phyloP scores from a whole-genome alignment of 2,113 vertebrate species.

The Thalassarche chlororhynchos region DNA sequence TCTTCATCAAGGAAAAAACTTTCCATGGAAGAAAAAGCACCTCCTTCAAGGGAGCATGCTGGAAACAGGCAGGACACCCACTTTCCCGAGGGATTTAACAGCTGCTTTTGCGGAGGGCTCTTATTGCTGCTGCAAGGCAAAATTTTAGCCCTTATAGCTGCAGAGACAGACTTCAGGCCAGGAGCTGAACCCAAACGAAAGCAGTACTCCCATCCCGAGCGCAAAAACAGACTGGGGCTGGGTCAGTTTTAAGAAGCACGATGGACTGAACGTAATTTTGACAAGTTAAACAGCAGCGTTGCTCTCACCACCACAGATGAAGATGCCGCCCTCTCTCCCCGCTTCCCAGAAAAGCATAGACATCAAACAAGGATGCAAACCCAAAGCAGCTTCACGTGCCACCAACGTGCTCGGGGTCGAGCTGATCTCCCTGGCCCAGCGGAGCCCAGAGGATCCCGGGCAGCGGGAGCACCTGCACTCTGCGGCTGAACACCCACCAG shows the following conservation, averaged over 20 bases:
- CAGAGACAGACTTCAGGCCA: not conserved
- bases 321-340: accelerated
- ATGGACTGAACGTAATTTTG: accelerated
- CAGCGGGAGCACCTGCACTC: not conserved
- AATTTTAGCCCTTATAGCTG: not conserved
- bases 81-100: not conserved
- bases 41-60: not conserved
- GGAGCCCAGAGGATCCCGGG: accelerated
- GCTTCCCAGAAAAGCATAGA: not conserved
- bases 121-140: accelerated
- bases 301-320: not conserved
- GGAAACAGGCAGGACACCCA: accelerated
- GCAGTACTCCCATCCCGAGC: accelerated
- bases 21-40: not conserved
- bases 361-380: not conserved
- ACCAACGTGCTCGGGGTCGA: accelerated
- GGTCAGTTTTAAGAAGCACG: not conserved
- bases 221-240: accelerated
- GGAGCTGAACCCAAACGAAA: not conserved
- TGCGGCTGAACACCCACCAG: not conserved
- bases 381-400: accelerated
- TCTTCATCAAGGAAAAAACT: not conserved
- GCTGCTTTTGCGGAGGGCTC: not conserved
- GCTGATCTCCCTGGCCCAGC: not conserved
- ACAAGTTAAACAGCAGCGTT: not conserved